Conservation (phyloP, 2,113 vertebrate genomes). For the Spea multiplicata region DNA sequence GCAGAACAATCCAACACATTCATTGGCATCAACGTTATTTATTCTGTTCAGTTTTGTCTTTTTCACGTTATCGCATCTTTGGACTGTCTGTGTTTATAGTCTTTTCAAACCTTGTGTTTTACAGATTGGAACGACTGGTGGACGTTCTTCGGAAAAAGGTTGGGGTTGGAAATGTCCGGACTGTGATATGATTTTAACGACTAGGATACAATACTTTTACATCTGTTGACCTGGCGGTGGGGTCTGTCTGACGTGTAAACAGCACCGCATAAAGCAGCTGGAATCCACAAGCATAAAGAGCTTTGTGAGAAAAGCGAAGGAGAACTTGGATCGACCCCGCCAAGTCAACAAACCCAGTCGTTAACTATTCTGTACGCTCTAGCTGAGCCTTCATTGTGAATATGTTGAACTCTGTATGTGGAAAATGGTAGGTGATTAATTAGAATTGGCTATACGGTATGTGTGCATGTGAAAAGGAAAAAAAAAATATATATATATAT, state of each 20-base stretch:
- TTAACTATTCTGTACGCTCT: background rate
- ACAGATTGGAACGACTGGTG: conserved; percentile 93
- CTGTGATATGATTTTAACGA: conserved; percentile 80
- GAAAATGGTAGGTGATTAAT: background rate
- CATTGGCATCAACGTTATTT: too few relatives aligned
- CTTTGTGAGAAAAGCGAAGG: background rate
- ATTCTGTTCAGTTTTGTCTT: too few relatives aligned
- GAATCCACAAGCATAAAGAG: background rate
- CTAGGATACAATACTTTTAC: conserved; percentile 72
- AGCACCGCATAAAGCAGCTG: conserved; percentile 40
- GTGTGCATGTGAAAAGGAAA: background rate
- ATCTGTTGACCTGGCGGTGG: conserved; percentile 87
- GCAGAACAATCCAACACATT: too few relatives aligned
- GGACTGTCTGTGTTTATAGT: too few relatives aligned
- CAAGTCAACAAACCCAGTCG: background rate
- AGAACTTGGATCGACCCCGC: background rate
- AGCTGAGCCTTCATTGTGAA: background rate
- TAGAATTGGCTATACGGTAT: background rate
- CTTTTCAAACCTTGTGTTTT: conserved; percentile 45
- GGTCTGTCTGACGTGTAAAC: conserved; percentile 81
- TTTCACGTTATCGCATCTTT: too few relatives aligned
- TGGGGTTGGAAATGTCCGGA: conserved; percentile 84
- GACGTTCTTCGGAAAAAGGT: conserved; percentile 96
- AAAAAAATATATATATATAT: background rate
- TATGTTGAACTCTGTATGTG: background rate